Base-by-base conservation (phyloP, 1,140 invertebrate genomes). In the Achroia grisella region DNA sequence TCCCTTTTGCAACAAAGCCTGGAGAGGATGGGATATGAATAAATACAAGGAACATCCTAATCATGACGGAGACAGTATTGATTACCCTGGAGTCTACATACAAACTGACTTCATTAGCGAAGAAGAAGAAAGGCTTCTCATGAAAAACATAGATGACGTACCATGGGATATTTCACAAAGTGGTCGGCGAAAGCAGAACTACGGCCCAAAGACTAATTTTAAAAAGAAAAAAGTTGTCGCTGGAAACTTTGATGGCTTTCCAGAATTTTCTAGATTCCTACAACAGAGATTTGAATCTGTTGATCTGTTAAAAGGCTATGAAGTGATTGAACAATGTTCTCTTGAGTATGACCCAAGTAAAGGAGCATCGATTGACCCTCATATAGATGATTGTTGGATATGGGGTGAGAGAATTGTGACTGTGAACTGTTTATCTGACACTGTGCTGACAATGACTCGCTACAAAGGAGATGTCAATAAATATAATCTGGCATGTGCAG, bases 381-480 rank as follows among this genome's bases (percentile, higher is more conserved):
- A 99, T 76, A 94, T 99, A 58, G 98, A 99, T 86, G 97, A 99
- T 71, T 97, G 95, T 73, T 99, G 98, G 98, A 91, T 99, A 31
- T 99, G 98, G 98, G 98, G 98, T 14, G 97, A 99, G 83, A 89
- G 98, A 51, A 94, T 99, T 14, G 92, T 99, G 2, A 99, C 96
- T 1, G 89, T 99, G 0, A 98, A 98, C 78, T 88, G 98, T 47
- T 71, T 94, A 10, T 91, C 93, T 5, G 91, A 96, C 76, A 93
- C 95, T 0, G 88, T 93, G 10, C 87, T 99, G n/a, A 97, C 94
- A 8, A 90, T 99, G 86, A 94, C 90, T 0, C 86, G 63, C 10
- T 87, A 62, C 69, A 71, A 75, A 54, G 89, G 89, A 15, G 81
- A 88, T 39, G 65, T 56, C 3, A 82, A 79, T 10, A 90, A 90